Percentiles rank a stretch among this genome's conserved stretches.
Evolutionary conservation across 1,140 invertebrate species (phyloP).

Genomic region (Magallana angulata): DNA sequence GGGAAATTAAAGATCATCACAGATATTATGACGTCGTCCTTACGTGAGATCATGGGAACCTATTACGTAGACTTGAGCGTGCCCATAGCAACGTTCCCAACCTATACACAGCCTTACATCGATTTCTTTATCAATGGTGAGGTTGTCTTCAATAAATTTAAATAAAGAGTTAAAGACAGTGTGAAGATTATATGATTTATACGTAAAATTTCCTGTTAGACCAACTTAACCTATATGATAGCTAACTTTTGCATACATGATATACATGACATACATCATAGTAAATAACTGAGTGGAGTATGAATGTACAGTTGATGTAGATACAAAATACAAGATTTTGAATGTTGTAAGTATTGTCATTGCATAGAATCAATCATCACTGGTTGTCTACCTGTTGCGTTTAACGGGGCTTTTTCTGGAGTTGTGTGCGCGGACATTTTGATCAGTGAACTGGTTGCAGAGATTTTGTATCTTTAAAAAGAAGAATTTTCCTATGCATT

Average conservation of each 20-base stretch:
- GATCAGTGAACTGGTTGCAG: conserved; percentile 44
- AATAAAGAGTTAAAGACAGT: too few relatives aligned
- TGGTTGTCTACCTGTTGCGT: conserved; percentile 32
- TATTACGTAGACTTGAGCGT: not conserved
- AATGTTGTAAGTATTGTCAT: too few relatives aligned
- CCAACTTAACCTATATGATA: too few relatives aligned
- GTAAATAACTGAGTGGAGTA: too few relatives aligned
- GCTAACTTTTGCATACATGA: too few relatives aligned
- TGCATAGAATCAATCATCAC: not conserved
- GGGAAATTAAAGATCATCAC: not conserved
- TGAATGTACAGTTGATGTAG: too few relatives aligned
- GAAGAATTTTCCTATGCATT: conserved; percentile 51
- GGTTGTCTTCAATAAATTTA: not conserved
- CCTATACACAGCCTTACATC: not conserved
- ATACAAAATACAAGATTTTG: too few relatives aligned
- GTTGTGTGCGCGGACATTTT: conserved; percentile 44
- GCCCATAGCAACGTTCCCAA: not conserved
- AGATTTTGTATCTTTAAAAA: conserved; percentile 42
- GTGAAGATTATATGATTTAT: too few relatives aligned
- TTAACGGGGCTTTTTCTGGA: not conserved
- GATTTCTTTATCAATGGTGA: conserved; percentile 8
- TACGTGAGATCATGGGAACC: not conserved
- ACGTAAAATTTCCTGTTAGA: too few relatives aligned
- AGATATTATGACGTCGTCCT: not conserved
- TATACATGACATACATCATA: too few relatives aligned